phyloP scores from a whole-genome alignment of 2,797 vertebrate genomes.

The Anomalospiza imberbis region DNA sequence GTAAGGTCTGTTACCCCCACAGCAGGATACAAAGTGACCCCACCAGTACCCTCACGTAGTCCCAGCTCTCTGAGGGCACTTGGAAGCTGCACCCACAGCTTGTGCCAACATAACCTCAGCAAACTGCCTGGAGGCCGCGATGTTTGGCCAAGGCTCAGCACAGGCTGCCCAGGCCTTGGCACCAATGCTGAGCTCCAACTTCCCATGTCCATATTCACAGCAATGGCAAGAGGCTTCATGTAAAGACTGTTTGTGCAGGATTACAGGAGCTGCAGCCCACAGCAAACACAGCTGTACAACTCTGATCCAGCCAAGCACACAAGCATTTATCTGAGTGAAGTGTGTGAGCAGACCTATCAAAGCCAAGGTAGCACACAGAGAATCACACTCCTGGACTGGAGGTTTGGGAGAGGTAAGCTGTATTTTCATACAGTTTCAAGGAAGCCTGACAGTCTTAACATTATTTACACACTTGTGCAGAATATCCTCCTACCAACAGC shows the following conservation, averaged over 20 bases:
- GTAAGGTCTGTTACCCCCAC: neutral
- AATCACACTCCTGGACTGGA: neutral
- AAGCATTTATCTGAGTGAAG: neutral
- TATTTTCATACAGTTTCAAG: neutral
- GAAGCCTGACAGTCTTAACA: neutral
- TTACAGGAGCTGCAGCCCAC: neutral
- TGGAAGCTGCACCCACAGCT: neutral
- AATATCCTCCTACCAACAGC: neutral
- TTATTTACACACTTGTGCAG: neutral
- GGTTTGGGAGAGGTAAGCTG: neutral
- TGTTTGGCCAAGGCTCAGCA: neutral
- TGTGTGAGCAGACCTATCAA: neutral
- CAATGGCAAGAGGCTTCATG: neutral
- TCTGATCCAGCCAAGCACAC: neutral
- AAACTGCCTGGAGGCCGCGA: neutral
- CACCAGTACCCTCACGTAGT: neutral
- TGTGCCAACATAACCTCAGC: neutral
- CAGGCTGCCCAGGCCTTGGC: neutral
- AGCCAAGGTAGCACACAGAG: neutral
- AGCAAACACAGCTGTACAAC: neutral
- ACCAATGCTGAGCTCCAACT: neutral
- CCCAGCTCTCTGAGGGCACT: neutral
- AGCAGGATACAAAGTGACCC: neutral
- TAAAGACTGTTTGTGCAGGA: neutral
- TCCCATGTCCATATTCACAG: accelerated